Evolutionary conservation across 1,140 invertebrate genomes (phyloP).

Genomic region (Chironomus striatipennis): DNA sequence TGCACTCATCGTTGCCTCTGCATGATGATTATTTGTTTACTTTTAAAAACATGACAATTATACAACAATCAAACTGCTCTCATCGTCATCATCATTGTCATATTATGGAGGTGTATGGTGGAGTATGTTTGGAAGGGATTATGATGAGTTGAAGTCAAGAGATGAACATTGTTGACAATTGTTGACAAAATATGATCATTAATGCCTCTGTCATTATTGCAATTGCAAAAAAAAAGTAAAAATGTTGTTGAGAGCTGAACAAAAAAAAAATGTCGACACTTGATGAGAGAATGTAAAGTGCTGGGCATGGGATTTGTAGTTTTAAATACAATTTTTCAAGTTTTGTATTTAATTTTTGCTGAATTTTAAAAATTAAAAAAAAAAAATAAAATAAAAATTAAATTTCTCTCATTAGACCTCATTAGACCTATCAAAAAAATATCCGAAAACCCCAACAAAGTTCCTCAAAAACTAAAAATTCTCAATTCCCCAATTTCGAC

Average conservation of each 20-base stretch:
- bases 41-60: constrained; percentile 16
- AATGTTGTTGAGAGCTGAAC: not conserved
- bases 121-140: not conserved
- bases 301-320: not conserved
- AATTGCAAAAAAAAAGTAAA: constrained; percentile 7
- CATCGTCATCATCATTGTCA: not conserved
- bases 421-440: no score
- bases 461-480: no score
- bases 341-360: no score
- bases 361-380: no score
- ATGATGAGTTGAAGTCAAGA: constrained; percentile 13
- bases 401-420: no score
- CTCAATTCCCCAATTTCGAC: no score
- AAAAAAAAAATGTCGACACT: not conserved
- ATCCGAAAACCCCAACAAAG: no score
- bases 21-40: constrained; percentile 19
- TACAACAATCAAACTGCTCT: constrained; percentile 5
- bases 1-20: not conserved
- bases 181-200: constrained; percentile 23
- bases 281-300: not conserved
- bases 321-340: no score
- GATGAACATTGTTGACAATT: constrained; percentile 10
- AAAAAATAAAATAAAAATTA: no score
- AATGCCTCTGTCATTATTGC: constrained; percentile 23
- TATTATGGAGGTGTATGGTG: not conserved